Base-by-base conservation (phyloP, 2,113 vertebrate genomes). In the Otolemur garnettii region DNA sequence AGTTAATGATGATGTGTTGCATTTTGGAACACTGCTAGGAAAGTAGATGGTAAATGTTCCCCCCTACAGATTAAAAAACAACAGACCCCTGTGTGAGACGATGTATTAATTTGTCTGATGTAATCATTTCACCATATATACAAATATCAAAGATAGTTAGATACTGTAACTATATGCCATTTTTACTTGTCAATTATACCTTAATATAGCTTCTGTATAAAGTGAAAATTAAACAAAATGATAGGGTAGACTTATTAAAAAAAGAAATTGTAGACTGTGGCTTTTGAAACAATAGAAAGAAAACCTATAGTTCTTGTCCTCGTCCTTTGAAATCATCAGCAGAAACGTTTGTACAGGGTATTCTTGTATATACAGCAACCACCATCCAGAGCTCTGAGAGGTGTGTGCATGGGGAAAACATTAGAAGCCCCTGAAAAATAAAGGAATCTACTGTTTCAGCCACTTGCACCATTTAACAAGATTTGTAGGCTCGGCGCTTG, bases 391-490 rank as follows among this genome's bases (percentile, higher is more conserved):
- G 59, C 28, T 77, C 59, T 33, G 18, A 57, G 72, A 94, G n/a
- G 8, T 1, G 35, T 21, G 86, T 50, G 45, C 10, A 7, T 21
- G 11, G 10, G 9, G 26, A 2, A 45, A 68, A 55, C 24, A 45
- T 14, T 21, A 82, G 62, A 78, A 79, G n/a, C 17, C 7, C 78
- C 62, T 94, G n/a, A 50, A 68, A 93, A 59, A 87, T 42, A 74
- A 68, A 89, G 68, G 28, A 35, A 87, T 62, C 28, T 30, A 64
- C 80, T 33, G 57, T 74, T 59, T 57, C 69, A 35, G 77, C 45
- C 21, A 42, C 89, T 82, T 87, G 55, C 33, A 57, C 53, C 42
- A 66, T 95, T 60, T 55, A 92, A 84, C 45, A 74, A 89, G 91
- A 79, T 84, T 71, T 96, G 87, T 82, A 90, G n/a, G n/a, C n/a